Conservation (phyloP, 1,140 invertebrate genomes). For the Heliconius nattereri region DNA sequence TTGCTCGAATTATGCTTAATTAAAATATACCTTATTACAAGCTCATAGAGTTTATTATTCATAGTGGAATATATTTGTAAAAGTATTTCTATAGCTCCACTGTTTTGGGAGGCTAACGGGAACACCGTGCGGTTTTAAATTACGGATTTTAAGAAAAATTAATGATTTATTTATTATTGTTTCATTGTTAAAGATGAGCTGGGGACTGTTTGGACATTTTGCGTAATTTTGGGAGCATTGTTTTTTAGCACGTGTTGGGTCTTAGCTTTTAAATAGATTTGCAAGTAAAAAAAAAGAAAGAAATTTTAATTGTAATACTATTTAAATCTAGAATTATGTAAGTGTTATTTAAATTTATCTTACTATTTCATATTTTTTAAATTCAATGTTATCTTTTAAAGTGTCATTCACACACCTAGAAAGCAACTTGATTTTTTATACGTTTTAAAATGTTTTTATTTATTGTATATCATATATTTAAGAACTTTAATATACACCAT, state of each 20-base stretch:
- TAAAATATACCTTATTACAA: conserved; percentile 28
- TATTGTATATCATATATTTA: too few species aligned
- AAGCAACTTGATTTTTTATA: too few species aligned
- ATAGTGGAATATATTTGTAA: neutral
- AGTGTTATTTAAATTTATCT: neutral
- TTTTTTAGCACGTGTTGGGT: conserved; percentile 43
- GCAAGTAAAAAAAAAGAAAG: neutral
- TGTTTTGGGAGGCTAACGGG: conserved; percentile 63
- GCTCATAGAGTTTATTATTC: conserved; percentile 35
- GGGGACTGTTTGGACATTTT: conserved; percentile 73
- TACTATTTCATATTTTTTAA: neutral
- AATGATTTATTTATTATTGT: conserved; percentile 72
- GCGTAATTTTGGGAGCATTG: conserved; percentile 70
- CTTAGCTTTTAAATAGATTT: neutral
- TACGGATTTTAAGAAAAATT: conserved; percentile 64
- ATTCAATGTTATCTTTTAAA: neutral
- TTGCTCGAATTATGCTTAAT: conserved; percentile 26
- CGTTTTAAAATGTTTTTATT: too few species aligned
- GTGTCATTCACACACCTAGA: neutral
- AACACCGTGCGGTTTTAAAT: conserved; percentile 67
- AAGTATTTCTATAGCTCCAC: neutral
- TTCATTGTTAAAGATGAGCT: conserved; percentile 66
- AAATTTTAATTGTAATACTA: too few species aligned
- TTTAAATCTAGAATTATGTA: neutral
- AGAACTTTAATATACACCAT: neutral